Base-by-base conservation (phyloP, 2,113 vertebrate species). In the Cephalophus harveyi region DNA sequence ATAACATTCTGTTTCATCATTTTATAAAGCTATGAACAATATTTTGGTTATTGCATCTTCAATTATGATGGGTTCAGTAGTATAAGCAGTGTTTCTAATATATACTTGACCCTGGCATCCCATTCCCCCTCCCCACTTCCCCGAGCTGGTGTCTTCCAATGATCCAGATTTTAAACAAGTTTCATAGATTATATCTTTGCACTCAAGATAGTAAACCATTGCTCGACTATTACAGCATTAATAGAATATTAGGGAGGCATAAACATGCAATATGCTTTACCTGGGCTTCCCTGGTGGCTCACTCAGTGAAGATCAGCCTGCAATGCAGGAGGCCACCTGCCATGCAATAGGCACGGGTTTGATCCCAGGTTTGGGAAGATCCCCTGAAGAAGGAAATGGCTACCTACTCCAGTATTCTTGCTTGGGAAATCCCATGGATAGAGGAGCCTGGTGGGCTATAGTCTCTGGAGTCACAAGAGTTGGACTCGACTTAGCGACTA, bases 301-400 rank as follows among this genome's bases (percentile, higher is more conserved):
- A 27, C 0, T 76, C 71, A 76, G 23, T 76, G 43, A 74, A 74
- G 36, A 43, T 76, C 36, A 43, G 36, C 12, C 36, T 76, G 23
- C 36, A 40, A 7, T 43, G 36, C 10, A 40, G 11, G 67, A 74
- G 64, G 4, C 17, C 10, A 33, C 16, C 62, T 67, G 33, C 16
- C 17, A 67, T 19, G n/a, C 19, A 74, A 40, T 40, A 74, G 40
- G 71, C 71, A 27, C 0, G 23, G 12, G 23, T 27, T 76, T 76
- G 71, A 43, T 43, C 36, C 71, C 0, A 0, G 23, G 6, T 13
- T 76, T 27, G 6, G 36, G 71, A 76, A 76, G 40, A 27, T 15
- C 40, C 23, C 6, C 11, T 76, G 71, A 43, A 76, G 71, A 76
- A 76, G 40, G 12, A 76, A 76, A 76, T 43, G 40, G 23, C 71